Evolutionary conservation across 2,113 vertebrate genomes (phyloP).

Genomic region (Nanorana parkeri): DNA sequence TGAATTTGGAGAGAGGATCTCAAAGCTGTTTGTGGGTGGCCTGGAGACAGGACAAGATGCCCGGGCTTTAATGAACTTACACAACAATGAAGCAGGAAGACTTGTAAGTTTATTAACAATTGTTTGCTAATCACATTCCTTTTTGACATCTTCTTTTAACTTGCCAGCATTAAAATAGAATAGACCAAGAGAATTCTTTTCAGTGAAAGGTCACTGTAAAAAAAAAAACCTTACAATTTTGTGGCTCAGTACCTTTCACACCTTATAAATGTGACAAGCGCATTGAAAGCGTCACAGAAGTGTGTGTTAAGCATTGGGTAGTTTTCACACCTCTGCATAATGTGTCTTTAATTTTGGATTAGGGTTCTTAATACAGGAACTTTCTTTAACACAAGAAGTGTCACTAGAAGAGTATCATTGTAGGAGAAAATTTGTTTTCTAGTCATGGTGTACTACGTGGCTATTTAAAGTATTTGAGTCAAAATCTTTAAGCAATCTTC

Average conservation of each 20-base stretch:
- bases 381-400: slow-evolving; percentile 7
- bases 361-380: slow-evolving; percentile 6
- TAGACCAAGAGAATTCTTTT: neutral
- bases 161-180: slow-evolving; percentile 25
- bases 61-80: slow-evolving; percentile 91
- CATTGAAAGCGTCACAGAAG: slow-evolving; percentile 2
- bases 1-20: slow-evolving; percentile 92
- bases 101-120: slow-evolving; percentile 75
- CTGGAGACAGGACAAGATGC: slow-evolving; percentile 90
- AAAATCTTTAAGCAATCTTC: too few relatives aligned
- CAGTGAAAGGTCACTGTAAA: neutral
- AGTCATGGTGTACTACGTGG: too few relatives aligned
- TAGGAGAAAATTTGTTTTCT: neutral
- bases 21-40: slow-evolving; percentile 92
- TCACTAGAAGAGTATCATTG: neutral
- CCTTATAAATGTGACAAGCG: neutral
- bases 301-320: neutral
- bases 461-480: too few relatives aligned
- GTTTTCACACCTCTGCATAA: neutral
- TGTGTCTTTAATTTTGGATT: slow-evolving; percentile 14
- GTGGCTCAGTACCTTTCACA: slow-evolving; percentile 2
- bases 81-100: slow-evolving; percentile 94
- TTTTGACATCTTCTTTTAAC: slow-evolving; percentile 24
- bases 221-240: neutral
- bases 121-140: slow-evolving; percentile 9